Conservation (phyloP, 2,797 vertebrate genomes). For the Netta rufina region DNA sequence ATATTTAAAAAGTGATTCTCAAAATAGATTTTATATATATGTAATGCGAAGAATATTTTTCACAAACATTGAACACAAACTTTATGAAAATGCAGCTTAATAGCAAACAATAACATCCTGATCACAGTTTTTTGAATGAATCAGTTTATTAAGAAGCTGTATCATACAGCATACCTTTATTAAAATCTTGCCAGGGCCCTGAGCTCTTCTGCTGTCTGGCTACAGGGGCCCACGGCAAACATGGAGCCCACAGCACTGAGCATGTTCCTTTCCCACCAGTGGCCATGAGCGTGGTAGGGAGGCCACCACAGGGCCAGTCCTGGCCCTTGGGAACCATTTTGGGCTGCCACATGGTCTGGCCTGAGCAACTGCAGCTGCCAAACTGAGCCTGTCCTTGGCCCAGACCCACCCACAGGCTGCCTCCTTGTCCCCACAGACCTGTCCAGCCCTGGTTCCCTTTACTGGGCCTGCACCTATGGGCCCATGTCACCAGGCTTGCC, state of each 20-base stretch:
- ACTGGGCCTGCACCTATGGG: rapidly evolving
- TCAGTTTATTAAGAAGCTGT: background rate
- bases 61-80: background rate
- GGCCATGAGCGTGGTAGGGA: background rate
- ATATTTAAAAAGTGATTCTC: background rate
- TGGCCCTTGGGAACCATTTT: background rate
- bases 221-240: background rate
- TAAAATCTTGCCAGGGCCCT: background rate
- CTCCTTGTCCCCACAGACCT: rapidly evolving
- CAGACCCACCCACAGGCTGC: rapidly evolving
- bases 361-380: rapidly evolving
- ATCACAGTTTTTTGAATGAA: background rate
- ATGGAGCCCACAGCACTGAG: background rate
- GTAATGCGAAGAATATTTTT: background rate
- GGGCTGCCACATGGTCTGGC: background rate
- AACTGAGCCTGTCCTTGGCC: rapidly evolving
- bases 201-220: background rate
- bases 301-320: background rate
- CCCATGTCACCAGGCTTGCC: background rate
- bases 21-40: background rate
- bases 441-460: background rate
- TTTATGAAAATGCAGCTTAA: background rate
- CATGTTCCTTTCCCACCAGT: background rate
- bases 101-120: background rate
- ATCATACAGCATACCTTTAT: background rate